Conservation (phyloP, 2,113 vertebrate species). For the Protobothrops flavoviridis region DNA sequence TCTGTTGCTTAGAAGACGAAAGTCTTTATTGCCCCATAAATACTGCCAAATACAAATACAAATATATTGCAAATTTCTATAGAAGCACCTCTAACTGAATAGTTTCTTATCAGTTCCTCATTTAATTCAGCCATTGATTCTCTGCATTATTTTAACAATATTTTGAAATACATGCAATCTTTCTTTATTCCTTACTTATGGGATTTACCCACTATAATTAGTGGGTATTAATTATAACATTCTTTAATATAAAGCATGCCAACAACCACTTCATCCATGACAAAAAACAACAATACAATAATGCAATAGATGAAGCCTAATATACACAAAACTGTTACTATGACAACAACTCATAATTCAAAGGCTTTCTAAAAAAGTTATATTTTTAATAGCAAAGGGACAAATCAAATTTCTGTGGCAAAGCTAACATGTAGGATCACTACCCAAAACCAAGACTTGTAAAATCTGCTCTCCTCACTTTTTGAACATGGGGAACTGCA, state of each 20-base stretch:
- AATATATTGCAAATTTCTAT: background rate
- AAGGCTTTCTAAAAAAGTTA: background rate
- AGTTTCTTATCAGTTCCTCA: background rate
- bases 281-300: background rate
- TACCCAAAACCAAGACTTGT: background rate
- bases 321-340: background rate
- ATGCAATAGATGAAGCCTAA: background rate
- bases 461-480: background rate
- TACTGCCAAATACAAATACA: background rate
- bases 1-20: background rate
- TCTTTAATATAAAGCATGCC: background rate
- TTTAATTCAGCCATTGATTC: background rate
- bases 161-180: background rate
- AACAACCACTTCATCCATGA: background rate
- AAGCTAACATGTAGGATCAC: background rate
- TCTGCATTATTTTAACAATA: background rate
- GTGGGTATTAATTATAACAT: background rate
- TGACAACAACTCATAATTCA: background rate
- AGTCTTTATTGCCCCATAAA: conserved; percentile 13
- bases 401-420: background rate
- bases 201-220: background rate
- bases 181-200: background rate
- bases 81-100: background rate
- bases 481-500: background rate
- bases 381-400: background rate